A percentile compares a stretch with the other conserved stretches of the same genome.
Conservation (phyloP, 2,797 vertebrate species). For the Hapalemur alaotrensis region DNA sequence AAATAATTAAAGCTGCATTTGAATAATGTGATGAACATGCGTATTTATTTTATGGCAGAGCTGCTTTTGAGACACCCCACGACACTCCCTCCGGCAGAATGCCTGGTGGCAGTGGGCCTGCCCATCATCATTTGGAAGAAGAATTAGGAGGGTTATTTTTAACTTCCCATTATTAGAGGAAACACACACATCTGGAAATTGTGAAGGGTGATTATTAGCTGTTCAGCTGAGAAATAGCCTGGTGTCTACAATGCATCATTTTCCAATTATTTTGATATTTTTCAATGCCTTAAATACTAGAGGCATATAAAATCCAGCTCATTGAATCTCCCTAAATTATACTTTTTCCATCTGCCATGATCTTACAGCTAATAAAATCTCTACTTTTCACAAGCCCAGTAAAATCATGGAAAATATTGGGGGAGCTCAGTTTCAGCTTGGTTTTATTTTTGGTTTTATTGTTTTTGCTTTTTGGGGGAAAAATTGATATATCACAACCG, state of each 20-base stretch:
- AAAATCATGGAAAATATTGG: neutral
- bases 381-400: constrained; percentile 46
- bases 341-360: constrained; percentile 63
- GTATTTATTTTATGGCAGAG: constrained; percentile 30
- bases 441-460: neutral
- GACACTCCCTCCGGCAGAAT: neutral
- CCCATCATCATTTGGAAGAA: neutral
- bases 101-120: constrained; percentile 32
- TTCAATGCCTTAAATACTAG: constrained; percentile 73
- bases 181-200: constrained; percentile 56
- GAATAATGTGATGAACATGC: constrained; percentile 46
- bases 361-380: constrained; percentile 74
- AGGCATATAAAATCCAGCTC: constrained; percentile 73
- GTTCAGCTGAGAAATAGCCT: constrained; percentile 51
- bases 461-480: neutral
- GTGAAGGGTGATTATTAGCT: constrained; percentile 44
- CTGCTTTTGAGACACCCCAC: neutral
- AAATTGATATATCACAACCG: constrained; percentile 5
- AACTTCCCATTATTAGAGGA: constrained; percentile 70
- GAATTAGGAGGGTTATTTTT: constrained; percentile 65
- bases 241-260: constrained; percentile 5
- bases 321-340: constrained; percentile 80
- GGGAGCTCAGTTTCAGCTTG: neutral
- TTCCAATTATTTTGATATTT: constrained; percentile 72
- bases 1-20: constrained; percentile 72